phyloP scores from a whole-genome alignment of 2,797 vertebrate genomes.

The Typhlichthys eigenmanni region DNA sequence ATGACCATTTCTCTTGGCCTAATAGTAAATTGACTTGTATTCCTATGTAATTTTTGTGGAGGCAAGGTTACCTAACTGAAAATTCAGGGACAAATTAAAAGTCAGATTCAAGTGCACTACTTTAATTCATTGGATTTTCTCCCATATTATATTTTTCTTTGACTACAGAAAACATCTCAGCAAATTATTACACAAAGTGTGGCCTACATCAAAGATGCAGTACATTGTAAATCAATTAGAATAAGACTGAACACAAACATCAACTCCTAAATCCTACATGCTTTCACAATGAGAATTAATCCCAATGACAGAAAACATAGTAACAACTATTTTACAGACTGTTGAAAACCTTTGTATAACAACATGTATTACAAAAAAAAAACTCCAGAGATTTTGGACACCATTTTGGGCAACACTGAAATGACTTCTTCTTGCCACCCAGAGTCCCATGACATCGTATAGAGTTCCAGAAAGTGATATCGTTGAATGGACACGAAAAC shows the following conservation, averaged over 20 bases:
- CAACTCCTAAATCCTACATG: background rate
- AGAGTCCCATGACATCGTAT: constrained; percentile 53
- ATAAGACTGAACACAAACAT: background rate
- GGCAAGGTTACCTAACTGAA: constrained; percentile 39
- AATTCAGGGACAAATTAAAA: constrained; percentile 20
- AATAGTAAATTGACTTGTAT: constrained; percentile 48
- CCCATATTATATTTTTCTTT: background rate
- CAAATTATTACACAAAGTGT: background rate
- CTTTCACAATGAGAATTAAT: background rate
- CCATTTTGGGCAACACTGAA: constrained; percentile 49
- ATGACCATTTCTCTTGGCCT: constrained; percentile 56
- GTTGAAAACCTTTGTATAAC: background rate
- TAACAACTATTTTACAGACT: background rate
- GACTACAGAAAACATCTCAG: background rate
- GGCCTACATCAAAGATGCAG: background rate
- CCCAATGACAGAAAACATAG: background rate
- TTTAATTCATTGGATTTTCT: background rate
- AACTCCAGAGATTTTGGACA: constrained; percentile 16
- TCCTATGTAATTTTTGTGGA: constrained; percentile 23
- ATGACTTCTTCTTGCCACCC: constrained; percentile 41
- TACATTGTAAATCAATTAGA: background rate
- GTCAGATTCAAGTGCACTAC: constrained; percentile 8
- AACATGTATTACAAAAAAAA: background rate
- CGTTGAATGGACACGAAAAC: constrained; percentile 59
- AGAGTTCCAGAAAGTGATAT: constrained; percentile 69